Conservation (phyloP, 2,113 vertebrate species). For the Myrmecophaga tridactyla region DNA sequence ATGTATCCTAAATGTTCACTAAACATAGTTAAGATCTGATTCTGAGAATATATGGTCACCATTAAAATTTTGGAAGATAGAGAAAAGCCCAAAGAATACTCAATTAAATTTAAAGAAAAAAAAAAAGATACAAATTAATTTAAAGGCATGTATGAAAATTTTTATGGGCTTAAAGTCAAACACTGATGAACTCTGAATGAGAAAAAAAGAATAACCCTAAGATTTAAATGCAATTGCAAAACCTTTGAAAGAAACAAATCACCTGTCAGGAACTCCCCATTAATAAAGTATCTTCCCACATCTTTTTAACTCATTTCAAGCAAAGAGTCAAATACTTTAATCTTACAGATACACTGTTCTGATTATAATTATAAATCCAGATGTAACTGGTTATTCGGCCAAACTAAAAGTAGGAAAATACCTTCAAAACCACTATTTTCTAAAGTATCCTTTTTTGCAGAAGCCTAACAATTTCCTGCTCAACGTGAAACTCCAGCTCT, state of each 20-base stretch:
- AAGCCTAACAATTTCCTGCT: not conserved
- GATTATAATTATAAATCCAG: not conserved
- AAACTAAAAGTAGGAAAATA: not conserved
- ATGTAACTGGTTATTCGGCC: not conserved
- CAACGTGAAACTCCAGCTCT: not conserved
- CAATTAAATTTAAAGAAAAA: not conserved
- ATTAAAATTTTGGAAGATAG: not conserved
- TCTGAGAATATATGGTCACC: not conserved
- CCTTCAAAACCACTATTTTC: not conserved
- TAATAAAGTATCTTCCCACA: not conserved
- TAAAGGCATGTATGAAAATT: not conserved
- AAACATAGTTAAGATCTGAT: not conserved
- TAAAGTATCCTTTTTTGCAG: not conserved
- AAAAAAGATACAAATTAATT: not conserved
- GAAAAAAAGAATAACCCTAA: not conserved
- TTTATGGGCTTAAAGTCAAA: not conserved
- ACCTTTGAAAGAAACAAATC: conserved; percentile 7
- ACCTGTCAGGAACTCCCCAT: not conserved
- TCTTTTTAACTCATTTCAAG: not conserved
- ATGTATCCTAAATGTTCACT: not conserved
- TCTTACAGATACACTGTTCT: not conserved
- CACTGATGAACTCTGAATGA: not conserved
- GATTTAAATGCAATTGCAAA: conserved; percentile 16
- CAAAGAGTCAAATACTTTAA: not conserved
- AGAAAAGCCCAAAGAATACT: not conserved